Evolutionary conservation across 2,888 invertebrate species (phyloP).

Genomic region (Sialis lutaria): DNA sequence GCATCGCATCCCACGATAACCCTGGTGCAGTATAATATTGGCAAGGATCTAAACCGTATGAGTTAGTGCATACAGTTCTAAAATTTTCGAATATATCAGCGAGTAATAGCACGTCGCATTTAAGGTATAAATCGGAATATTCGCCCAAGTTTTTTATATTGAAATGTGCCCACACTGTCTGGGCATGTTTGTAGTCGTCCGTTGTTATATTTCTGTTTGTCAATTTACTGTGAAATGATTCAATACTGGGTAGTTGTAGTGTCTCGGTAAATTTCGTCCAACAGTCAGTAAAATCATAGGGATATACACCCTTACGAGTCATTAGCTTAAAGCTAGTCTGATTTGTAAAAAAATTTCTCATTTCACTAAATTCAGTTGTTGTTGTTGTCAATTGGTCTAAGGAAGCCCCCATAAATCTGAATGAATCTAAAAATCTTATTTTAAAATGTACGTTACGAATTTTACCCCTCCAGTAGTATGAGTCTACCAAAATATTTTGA

Average conservation of each 20-base stretch:
- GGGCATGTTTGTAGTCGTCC: slow-evolving; percentile 18
- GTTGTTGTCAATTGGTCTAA: slow-evolving; percentile 15
- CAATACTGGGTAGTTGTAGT: slow-evolving; percentile 11
- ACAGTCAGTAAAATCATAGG: slow-evolving; percentile 16
- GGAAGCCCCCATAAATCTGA: slow-evolving; percentile 15
- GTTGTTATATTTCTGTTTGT: slow-evolving; percentile 11
- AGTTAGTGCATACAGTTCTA: slow-evolving; percentile 9
- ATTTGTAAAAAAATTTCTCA: slow-evolving; percentile 3
- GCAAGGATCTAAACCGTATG: slow-evolving; percentile 14
- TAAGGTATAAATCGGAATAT: slow-evolving; percentile 19
- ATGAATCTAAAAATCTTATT: slow-evolving; percentile 14
- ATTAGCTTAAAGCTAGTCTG: slow-evolving; percentile 9
- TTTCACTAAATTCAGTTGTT: slow-evolving; percentile 7
- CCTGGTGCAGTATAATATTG: slow-evolving; percentile 19
- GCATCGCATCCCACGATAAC: slow-evolving; percentile 18
- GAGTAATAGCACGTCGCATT: slow-evolving; percentile 19
- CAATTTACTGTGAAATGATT: slow-evolving; percentile 13
- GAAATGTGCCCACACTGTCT: slow-evolving; percentile 17
- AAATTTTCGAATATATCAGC: slow-evolving; percentile 20
- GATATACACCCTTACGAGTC: slow-evolving; percentile 17
- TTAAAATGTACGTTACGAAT: slow-evolving; percentile 2
- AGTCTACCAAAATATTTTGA: slow-evolving; percentile 7
- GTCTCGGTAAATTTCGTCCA: slow-evolving; percentile 12
- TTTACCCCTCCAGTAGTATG: no score
- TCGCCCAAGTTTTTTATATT: slow-evolving; percentile 15